Percentiles rank a stretch among this genome's conserved stretches.
Conservation (phyloP, 2,113 vertebrate genomes). For the Coracopsis vasa region DNA sequence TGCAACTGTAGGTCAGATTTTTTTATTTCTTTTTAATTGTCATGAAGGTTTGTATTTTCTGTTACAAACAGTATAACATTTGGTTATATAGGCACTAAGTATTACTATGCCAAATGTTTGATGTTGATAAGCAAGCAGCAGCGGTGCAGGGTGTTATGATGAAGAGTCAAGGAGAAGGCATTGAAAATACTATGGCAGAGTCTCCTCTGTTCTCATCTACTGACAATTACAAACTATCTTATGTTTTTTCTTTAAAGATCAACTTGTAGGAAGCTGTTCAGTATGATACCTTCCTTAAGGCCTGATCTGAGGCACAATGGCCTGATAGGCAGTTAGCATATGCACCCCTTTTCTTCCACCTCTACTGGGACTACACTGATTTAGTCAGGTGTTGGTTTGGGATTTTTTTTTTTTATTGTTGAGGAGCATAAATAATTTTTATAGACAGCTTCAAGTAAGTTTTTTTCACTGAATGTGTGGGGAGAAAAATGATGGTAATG, state of each 20-base stretch:
- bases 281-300: background rate
- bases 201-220: background rate
- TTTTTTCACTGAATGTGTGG: background rate
- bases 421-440: background rate
- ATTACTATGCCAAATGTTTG: background rate
- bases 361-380: background rate
- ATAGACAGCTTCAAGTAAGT: background rate
- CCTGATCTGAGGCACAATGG: background rate
- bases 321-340: background rate
- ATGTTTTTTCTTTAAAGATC: background rate
- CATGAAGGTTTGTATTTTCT: background rate
- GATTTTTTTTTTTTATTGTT: background rate
- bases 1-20: no score
- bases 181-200: rapidly evolving
- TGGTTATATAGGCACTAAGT: background rate
- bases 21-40: background rate
- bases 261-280: background rate
- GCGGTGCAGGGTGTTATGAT: rapidly evolving
- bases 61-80: background rate
- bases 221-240: background rate
- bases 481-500: background rate
- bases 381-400: background rate
- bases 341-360: background rate
- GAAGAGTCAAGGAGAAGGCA: background rate
- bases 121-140: background rate